Evolutionary conservation across 2,797 vertebrate genomes (phyloP).

Genomic region (Cossypha caffra): DNA sequence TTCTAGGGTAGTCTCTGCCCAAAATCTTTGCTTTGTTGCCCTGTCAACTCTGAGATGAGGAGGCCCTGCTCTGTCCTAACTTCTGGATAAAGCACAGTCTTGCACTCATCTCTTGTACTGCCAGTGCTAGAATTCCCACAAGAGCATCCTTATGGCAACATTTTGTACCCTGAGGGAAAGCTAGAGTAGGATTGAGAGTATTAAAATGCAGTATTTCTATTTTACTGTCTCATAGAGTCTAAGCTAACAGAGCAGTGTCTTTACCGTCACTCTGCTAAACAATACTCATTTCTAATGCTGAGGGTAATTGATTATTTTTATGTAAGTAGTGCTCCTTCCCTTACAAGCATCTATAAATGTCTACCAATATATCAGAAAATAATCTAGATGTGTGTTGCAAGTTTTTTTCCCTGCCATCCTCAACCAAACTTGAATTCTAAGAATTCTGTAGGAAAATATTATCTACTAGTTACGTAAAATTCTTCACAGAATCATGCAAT

Average conservation of each 20-base stretch:
- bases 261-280: neutral
- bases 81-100: neutral
- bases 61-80: neutral
- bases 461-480: neutral
- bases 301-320: neutral
- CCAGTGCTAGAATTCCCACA: neutral
- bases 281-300: neutral
- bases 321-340: neutral
- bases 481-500: neutral
- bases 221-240: neutral
- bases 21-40: neutral
- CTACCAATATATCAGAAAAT: neutral
- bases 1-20: neutral
- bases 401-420: neutral
- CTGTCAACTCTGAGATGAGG: neutral
- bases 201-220: neutral
- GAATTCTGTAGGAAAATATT: neutral
- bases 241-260: neutral
- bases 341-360: neutral
- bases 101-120: neutral
- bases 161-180: neutral
- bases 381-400: neutral
- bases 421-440: neutral
- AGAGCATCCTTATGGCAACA: neutral
- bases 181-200: neutral